Base-by-base conservation (phyloP, 2,797 vertebrate species). In the Podargus strigoides region DNA sequence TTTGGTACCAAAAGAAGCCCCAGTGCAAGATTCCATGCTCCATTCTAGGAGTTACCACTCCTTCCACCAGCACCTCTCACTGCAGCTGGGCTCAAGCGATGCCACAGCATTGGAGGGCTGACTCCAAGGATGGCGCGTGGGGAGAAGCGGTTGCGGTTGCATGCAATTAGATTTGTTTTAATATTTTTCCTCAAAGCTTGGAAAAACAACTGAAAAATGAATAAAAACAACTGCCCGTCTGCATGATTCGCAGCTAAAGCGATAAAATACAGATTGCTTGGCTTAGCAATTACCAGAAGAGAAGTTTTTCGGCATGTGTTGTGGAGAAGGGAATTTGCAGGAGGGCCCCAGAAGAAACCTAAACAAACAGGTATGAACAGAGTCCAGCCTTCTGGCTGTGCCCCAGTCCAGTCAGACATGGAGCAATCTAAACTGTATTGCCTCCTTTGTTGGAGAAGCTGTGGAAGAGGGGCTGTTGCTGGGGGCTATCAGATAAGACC, bases 91-190 rank as follows among this genome's bases (percentile, higher is more conserved):
- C 36, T 67, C 16, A 7, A 68, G 46, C 24, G 64, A 70, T 50
- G 46, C 47, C 0, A 0, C 10, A 36, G 46, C 4, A 1, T 11
- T 47, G 47, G 50, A 60, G 69, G 4, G 70, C 56, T 0, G 0
- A 26, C 58, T 46, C 60, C 7, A 6, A 7, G 3, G 15, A 46
- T 9, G 56, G 41, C 0, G 3, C 46, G 36, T 20, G 27, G 23
- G 44, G 41, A 80, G 37, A 50, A 68, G 58, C 1, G 1, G 80
- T 58, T 32, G 24, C 47, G 47, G 42, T 34, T 55, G 28, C 0
- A 0, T 44, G 55, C 50, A 78, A 11, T 46, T 67, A 49, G 19
- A 16, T 78, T 81, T 52, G 37, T 47, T 84, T 64, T 49, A 90
- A 55, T 89, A 21, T 60, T 90, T 91, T 93, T 42, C 73, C 83